These are phyloP conservation scores for Galeopsomyia nigrocyanea DNA, from an alignment of 2,888 invertebrate species.

Conservation along the genomic window DNA sequence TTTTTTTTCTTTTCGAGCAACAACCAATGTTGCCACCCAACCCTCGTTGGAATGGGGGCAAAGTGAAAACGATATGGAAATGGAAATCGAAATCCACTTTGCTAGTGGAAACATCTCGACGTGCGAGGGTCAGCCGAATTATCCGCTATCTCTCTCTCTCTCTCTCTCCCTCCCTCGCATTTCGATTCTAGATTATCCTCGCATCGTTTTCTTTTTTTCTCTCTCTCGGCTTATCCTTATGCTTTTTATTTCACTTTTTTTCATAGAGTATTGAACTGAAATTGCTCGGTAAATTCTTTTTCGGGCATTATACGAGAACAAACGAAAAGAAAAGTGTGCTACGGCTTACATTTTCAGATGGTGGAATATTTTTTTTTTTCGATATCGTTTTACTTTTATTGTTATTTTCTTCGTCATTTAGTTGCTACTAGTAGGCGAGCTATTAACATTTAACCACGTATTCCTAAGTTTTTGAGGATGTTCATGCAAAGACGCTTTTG, in stretches of 20 bases:
- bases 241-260: constrained; percentile 10
- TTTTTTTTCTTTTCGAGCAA: constrained; percentile 52
- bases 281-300: not conserved
- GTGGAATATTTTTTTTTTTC: not conserved
- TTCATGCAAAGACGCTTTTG: too few species aligned
- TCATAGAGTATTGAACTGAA: not conserved
- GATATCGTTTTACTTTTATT: too few species aligned
- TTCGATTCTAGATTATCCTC: constrained; percentile 39
- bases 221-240: constrained; percentile 4
- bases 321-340: not conserved
- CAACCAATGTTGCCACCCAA: constrained; percentile 26
- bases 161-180: constrained; percentile 12
- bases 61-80: constrained; percentile 61
- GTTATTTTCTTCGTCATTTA: too few species aligned
- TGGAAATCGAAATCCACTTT: constrained; percentile 67
- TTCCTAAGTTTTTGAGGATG: too few species aligned
- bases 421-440: too few species aligned
- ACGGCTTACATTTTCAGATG: not conserved
- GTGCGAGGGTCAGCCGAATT: constrained; percentile 40
- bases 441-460: too few species aligned
- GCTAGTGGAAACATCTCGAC: constrained; percentile 64
- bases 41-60: constrained; percentile 4
- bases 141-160: constrained; percentile 36
- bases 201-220: constrained; percentile 33
- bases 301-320: not conserved